Base-by-base conservation (phyloP, 1,140 invertebrate species). In the Medauroidea extradentata region DNA sequence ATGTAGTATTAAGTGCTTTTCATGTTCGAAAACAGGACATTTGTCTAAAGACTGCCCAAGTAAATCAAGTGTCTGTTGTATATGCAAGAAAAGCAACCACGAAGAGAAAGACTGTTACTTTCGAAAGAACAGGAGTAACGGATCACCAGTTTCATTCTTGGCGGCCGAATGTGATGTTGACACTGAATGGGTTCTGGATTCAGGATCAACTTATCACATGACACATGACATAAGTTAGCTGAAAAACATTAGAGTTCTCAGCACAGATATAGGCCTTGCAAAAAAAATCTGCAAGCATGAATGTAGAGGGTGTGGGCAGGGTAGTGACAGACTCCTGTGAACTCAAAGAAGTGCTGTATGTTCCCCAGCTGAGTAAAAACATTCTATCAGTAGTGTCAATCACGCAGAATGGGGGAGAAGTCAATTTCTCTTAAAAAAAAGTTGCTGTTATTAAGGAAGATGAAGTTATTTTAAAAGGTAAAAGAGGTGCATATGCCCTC, bases 151-250 rank as follows among this genome's bases (percentile, higher is more conserved):
- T 16, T 51, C n/a, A 4, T 16, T 51, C 34, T 9, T 51, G 1
- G 23, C 29, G 11, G 29, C 29, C 5, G 11, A 11, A 14, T 24
- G 49, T 24, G 16, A 24, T 14, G 21, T 16, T 5, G 21, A 16
- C 24, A 51, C 24, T 51, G n/a, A 51, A 51, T 51, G 49, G n/a
- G 19, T 51, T 25, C 49, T 51, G 23, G 21, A 51, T 34, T 51
- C 21, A n/a, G 49, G 49, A 9, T 51, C 49, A 7, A n/a, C n/a
- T n/a, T n/a, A n/a, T n/a, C n/a, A n/a, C 49, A 23, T 51, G 24
- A 14, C 21, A 51, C 49, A 51, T 51, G 49, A 23, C 49, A 4
- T 27, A 51, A 1, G 49, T 8, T 9, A n/a, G 19, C 34, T 51
- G 24, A 25, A 23, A 34, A 14, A 2, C 4, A 51, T 25, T 11